Evolutionary conservation across 2,888 invertebrate species (phyloP).

Genomic region (Ypsolopha scabrella): DNA sequence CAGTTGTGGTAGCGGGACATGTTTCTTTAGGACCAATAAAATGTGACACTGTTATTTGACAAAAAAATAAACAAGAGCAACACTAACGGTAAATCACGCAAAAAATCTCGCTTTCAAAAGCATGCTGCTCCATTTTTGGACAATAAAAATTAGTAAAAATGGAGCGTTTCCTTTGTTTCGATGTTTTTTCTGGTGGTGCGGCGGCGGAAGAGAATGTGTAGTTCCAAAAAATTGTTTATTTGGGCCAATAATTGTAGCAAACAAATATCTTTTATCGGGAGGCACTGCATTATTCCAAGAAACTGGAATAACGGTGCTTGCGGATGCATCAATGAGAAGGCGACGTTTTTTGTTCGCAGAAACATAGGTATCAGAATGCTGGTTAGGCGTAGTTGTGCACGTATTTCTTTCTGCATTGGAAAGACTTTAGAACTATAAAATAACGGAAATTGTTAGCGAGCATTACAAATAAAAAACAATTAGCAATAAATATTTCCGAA

Average conservation of each 20-base stretch:
- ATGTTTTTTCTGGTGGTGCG: constrained; percentile 14
- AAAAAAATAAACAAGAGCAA: constrained; percentile 5
- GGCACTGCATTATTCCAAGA: background rate
- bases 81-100: constrained; percentile 11
- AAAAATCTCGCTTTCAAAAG: constrained; percentile 15
- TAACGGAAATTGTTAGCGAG: no score
- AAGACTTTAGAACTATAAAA: no score
- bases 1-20: no score
- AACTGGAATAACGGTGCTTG: background rate
- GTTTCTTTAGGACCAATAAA: no score
- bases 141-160: constrained; percentile 45
- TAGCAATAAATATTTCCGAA: no score
- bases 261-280: background rate
- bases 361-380: no score
- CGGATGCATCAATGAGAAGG: background rate
- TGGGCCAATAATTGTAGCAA: constrained; percentile 8
- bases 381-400: no score
- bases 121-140: constrained; percentile 31
- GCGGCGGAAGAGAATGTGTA: background rate
- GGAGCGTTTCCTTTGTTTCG: constrained; percentile 38
- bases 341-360: no score
- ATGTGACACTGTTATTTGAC: background rate
- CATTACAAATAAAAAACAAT: no score
- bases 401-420: no score
- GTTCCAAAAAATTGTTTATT: background rate